Evolutionary conservation across 2,797 vertebrate species (phyloP).

Genomic region (Pseudocheirus occidentalis): DNA sequence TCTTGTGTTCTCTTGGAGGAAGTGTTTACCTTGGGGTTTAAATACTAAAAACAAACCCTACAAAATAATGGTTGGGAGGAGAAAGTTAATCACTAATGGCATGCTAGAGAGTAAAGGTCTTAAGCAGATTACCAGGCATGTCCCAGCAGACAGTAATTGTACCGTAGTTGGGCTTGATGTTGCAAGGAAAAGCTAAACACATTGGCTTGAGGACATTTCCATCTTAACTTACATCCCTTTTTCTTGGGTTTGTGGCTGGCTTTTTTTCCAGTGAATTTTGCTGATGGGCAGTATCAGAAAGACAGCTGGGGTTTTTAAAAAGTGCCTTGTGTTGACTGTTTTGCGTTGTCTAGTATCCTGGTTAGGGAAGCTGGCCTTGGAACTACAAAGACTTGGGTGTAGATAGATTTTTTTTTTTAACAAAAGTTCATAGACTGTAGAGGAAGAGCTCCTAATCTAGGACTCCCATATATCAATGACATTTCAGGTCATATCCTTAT

Average conservation of each 20-base stretch:
- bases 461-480: background rate
- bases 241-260: background rate
- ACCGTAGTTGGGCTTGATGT: background rate
- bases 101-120: conserved; percentile 17
- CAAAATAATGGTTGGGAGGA: conserved; percentile 11
- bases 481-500: background rate
- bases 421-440: background rate
- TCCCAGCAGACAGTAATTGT: conserved; percentile 30
- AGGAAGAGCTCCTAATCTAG: background rate
- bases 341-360: background rate
- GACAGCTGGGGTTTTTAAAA: background rate
- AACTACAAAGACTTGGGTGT: background rate
- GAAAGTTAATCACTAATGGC: conserved; percentile 62
- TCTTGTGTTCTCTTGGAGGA: conserved; percentile 7
- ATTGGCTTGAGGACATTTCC: conserved; percentile 23
- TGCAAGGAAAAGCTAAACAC: background rate
- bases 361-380: background rate
- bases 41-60: conserved; percentile 24
- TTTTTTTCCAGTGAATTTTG: background rate
- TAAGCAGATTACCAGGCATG: conserved; percentile 13
- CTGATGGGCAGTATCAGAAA: conserved; percentile 1
- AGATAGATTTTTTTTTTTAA: background rate
- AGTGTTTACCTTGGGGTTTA: conserved; percentile 30
- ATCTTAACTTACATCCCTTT: conserved; percentile 13
- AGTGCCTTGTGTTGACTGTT: background rate